Evolutionary conservation across 2,113 vertebrate genomes (phyloP).

Genomic region (Caretta caretta): DNA sequence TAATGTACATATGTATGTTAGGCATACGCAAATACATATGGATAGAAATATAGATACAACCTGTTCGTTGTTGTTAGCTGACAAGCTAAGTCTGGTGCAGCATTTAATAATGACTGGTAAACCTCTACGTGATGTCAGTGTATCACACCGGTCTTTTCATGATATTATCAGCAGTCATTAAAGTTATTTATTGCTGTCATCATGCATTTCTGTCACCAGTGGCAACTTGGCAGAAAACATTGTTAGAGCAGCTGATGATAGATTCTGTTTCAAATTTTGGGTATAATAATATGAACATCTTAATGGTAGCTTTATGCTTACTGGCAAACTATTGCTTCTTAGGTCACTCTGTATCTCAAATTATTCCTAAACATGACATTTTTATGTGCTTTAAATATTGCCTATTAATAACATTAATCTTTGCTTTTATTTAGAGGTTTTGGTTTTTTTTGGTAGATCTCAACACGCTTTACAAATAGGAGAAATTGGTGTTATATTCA

Average conservation of each 20-base stretch:
- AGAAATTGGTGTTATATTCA: neutral
- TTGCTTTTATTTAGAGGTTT: neutral
- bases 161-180: slow-evolving; percentile 71
- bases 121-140: slow-evolving; percentile 63
- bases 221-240: slow-evolving; percentile 71
- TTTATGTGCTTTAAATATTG: neutral
- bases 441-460: neutral
- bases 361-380: neutral
- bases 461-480: neutral
- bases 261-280: slow-evolving; percentile 73
- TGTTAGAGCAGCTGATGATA: slow-evolving; percentile 71
- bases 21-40: neutral
- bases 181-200: slow-evolving; percentile 79
- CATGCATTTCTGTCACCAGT: slow-evolving; percentile 65
- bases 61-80: slow-evolving; percentile 21
- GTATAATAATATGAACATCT: slow-evolving; percentile 49
- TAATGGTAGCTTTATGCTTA: slow-evolving; percentile 62
- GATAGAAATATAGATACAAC: slow-evolving; percentile 33
- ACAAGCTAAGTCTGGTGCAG: slow-evolving; percentile 59
- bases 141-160: slow-evolving; percentile 56
- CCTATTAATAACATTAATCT: neutral
- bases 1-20: neutral
- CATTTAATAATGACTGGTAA: slow-evolving; percentile 59
- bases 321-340: slow-evolving; percentile 13
- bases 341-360: neutral